Base-by-base conservation (phyloP, 1,140 invertebrate species). In the Littorina saxatilis region DNA sequence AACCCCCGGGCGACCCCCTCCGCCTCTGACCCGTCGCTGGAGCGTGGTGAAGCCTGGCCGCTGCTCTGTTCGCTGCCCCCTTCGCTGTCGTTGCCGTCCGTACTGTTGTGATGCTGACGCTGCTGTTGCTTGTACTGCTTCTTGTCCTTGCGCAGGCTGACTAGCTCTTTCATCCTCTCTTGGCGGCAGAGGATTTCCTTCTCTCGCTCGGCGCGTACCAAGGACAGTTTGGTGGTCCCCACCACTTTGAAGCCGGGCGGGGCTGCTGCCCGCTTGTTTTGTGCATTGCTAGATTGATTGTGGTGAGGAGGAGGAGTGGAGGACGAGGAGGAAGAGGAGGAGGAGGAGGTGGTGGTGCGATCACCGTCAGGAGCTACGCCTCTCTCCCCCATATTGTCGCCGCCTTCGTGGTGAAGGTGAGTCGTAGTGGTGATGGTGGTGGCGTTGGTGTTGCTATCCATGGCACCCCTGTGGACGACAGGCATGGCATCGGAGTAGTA, bases 31-130 rank as follows among this genome's bases (percentile, higher is more conserved):
- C 37, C 55, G 58, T 63, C 37, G 39, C 76, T n/a, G 35, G 55
- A 63, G 13, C 58, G 50, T 15, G 58, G 76, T 20, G 76, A 78
- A 37, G 35, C 35, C 37, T 77, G 74, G 35, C 35, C n/a, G 76
- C 52, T 63, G 58, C 27, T 40, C 55, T n/a, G n/a, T 32, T 35
- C 35, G 7, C 29, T 35, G 32, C 29, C 35, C 1, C 66, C 66
- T 17, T 68, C 66, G 66, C 66, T 68, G 66, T 68, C 66, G 66
- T 68, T 68, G 66, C 66, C 39, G 66, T 39, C 35, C 32, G 9
- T 20, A 35, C 32, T 39, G 66, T 68, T 9, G 35, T 32, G 15
- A 17, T 47, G 43, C 35, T 39, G 35, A 35, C 35, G 29, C 23
- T 23, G 13, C 23, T 23, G 13, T 2, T 39, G 9, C 66, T 39